These are phyloP conservation scores for Botia almorhae DNA, from an alignment of 2,797 vertebrate species.

Conservation along the genomic window DNA sequence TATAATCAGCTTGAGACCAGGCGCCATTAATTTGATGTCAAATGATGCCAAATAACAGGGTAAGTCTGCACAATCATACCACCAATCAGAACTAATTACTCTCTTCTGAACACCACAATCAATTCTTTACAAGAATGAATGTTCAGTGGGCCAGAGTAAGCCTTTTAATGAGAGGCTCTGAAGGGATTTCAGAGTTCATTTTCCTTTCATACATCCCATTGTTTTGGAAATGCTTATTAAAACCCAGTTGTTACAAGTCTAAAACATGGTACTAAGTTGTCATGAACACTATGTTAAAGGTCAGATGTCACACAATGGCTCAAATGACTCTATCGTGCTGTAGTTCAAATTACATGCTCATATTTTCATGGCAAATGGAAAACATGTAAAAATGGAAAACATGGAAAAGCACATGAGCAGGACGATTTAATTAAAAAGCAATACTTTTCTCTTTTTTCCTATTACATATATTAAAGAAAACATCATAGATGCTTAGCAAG, in stretches of 20 bases:
- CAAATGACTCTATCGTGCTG: neutral
- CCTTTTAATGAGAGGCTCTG: slow-evolving; percentile 27
- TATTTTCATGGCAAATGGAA: neutral
- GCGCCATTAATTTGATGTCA: slow-evolving; percentile 59
- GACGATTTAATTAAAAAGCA: neutral
- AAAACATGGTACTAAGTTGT: neutral
- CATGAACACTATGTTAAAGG: slow-evolving; percentile 1
- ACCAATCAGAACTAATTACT: slow-evolving; percentile 53
- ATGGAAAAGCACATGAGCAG: neutral
- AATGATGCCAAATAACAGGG: slow-evolving; percentile 60
- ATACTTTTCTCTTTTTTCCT: no score
- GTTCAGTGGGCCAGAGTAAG: slow-evolving; percentile 34
- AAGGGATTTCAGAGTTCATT: slow-evolving; percentile 5
- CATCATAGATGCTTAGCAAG: no score
- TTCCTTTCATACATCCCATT: neutral
- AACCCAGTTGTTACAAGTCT: neutral
- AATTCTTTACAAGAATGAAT: slow-evolving; percentile 14
- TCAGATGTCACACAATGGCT: neutral
- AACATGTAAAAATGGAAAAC: neutral
- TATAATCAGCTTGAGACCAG: slow-evolving; percentile 49
- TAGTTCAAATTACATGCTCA: neutral
- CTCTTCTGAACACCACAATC: slow-evolving; percentile 35
- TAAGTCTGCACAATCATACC: slow-evolving; percentile 44
- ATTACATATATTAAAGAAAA: no score
- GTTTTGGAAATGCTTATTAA: slow-evolving; percentile 12